Evolutionary conservation across 2,888 invertebrate genomes (phyloP), one percentile per base, ranked within the genome.

Genomic region (Agriopis marginaria): DNA sequence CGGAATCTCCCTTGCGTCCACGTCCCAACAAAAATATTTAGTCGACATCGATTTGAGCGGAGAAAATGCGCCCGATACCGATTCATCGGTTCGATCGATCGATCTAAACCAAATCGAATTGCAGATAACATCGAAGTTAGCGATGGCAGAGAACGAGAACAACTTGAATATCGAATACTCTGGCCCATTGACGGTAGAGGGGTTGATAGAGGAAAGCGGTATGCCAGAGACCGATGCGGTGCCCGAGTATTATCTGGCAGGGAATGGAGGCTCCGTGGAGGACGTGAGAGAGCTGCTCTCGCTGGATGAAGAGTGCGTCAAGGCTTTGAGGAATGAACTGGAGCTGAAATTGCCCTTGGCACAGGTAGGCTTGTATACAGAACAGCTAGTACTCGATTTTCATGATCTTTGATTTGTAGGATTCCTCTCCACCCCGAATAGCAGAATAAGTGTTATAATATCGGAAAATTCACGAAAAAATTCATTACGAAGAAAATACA

Each of bases 251-350:
- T 87, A 82, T 74, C 77, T 93, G 66, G 93, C 93, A 0, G 93
- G 95, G 70, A 95, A 95, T 71, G 94, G 94, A 0, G 93, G 95
- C 51, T 90, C 91, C 5, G 85, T 90, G 5, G 95, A 95, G 47
- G 93, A 94, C 72, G 83, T 92, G 55, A 95, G 95, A 72, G 95
- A 95, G 23, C 94, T 95, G 0, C 95, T 96, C 68, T 94, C 94
- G 17, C 89, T 96, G 70, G 96, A 97, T 79, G 96, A 96, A 79
- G 97, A 96, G 80, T 96, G 96, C 76, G 96, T 97, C 78, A 94
- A 96, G 50, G 97, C 97, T 0, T 94, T 97, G 70, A 90, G 97
- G 70, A 96, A 96, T 78, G 97, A 97, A 84, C 86, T 97, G 55
- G 93, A 96, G 76, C 95, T 96, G 77, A 97, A 97, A 85, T 89